Evolutionary conservation across 2,888 invertebrate species (phyloP).

Genomic region (Microchrysa polita): DNA sequence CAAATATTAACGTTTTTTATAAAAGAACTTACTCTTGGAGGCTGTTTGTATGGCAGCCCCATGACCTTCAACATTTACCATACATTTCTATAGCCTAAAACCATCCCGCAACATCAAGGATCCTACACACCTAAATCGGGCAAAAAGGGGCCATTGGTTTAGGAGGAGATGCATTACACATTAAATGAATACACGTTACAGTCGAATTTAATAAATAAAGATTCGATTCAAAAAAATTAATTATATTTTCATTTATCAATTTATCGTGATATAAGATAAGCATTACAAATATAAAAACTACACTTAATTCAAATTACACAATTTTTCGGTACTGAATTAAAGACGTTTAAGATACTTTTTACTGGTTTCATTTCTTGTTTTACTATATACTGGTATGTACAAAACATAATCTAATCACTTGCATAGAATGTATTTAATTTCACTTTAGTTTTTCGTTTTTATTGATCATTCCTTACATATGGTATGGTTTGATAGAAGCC

Average conservation of each 20-base stretch:
- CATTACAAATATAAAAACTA: constrained; percentile 51
- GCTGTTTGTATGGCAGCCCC: no score
- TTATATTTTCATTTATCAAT: constrained; percentile 4
- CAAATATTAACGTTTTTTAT: no score
- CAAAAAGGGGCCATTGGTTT: no score
- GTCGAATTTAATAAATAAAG: not conserved
- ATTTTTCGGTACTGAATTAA: not conserved
- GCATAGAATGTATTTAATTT: not conserved
- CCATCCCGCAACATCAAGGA: no score
- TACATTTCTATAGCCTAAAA: no score
- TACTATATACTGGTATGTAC: constrained; percentile 35
- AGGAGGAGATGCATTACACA: no score
- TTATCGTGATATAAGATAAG: constrained; percentile 34
- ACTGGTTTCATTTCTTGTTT: no score
- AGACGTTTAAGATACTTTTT: not conserved
- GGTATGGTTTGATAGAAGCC: constrained; percentile 20
- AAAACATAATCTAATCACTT: constrained; percentile 19
- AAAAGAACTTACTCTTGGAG: no score
- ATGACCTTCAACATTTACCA: no score
- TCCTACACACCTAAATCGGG: no score
- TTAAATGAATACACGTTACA: no score
- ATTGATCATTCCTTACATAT: constrained; percentile 7
- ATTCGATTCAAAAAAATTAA: constrained; percentile 1
- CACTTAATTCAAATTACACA: constrained; percentile 38
- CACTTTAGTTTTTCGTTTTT: constrained; percentile 14